Base-by-base conservation (phyloP, 2,113 vertebrate genomes). In the Vimba vimba region DNA sequence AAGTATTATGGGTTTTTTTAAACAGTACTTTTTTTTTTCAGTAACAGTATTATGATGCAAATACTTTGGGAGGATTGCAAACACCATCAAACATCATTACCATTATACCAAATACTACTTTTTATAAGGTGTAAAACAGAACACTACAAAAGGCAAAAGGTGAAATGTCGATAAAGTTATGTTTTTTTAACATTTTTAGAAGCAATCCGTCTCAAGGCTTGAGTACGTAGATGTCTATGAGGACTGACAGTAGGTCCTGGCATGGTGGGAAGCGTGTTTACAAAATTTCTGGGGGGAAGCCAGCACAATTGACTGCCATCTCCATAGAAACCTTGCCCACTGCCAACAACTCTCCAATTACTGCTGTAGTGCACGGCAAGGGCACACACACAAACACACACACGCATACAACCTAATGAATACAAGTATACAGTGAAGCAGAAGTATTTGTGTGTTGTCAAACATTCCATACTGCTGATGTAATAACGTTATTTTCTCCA, bases 341-440 rank as follows among this genome's bases (percentile, higher is more conserved):
- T 77, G 69, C 60, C 83, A 88, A 85, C 69, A 87, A 82, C 78
- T 79, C 60, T 59, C 68, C 69, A 62, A 73, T 84, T 87, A 80
- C 82, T 39, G 17, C 64, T 79, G 52, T 79, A 87, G 77, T 25
- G 25, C 27, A 82, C 11, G 7, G 43, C 59, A 19, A 7, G 52
- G 36, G 69, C 11, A 73, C 80, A 84, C 55, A 90, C 11, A 76
- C 71, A 79, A 45, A 86, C 78, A 78, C 79, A 77, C 33, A 5
- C 33, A 9, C 43, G 0, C 43, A 10, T 2, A 81, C 12, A 76
- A 66, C 74, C 83, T 73, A 50, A 59, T 36, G 59, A 83, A 36
- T 57, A 36, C 45, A 83, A 25, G 7, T 23, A 4, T 83, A 57
- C 66, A 39, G 13, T 59, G 21, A 83, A 82, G 23, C 11, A 39